Evolutionary conservation across 2,888 invertebrate genomes (phyloP).

Genomic region (Zaprionus bogoriensis): DNA sequence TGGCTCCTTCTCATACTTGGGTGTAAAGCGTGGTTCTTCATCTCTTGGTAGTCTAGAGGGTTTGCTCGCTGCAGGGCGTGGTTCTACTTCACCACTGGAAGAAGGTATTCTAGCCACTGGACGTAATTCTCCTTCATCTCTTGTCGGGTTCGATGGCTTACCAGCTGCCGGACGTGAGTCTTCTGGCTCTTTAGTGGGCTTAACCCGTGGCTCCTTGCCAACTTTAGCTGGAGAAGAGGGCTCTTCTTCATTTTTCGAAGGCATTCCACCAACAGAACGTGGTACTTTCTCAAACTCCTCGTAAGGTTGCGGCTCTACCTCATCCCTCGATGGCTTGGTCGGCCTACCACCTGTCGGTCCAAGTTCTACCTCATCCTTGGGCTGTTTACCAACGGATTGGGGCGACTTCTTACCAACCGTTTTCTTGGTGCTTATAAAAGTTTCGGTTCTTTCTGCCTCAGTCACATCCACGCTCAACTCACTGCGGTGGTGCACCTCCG

Average conservation of each 20-base stretch:
- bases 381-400: background rate
- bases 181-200: background rate
- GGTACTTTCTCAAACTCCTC: too few relatives aligned
- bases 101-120: background rate
- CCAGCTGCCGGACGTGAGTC: background rate
- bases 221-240: background rate
- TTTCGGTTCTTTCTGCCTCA: conserved; percentile 32
- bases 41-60: background rate
- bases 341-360: background rate
- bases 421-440: conserved; percentile 5
- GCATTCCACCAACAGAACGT: background rate
- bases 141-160: background rate
- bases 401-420: background rate
- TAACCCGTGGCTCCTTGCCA: background rate
- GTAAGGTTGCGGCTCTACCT: too few relatives aligned
- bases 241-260: background rate
- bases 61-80: conserved; percentile 1
- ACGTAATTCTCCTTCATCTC: background rate
- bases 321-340: background rate
- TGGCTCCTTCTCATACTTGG: background rate
- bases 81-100: background rate
- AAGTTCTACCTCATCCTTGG: conserved; percentile 3
- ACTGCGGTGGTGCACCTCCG: conserved; percentile 18
- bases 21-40: background rate
- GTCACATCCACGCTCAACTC: conserved; percentile 39